A percentile compares a stretch with the other conserved stretches of the same genome.
Conservation (phyloP, 1,140 invertebrate species). For the Eupristina koningsbergeri region DNA sequence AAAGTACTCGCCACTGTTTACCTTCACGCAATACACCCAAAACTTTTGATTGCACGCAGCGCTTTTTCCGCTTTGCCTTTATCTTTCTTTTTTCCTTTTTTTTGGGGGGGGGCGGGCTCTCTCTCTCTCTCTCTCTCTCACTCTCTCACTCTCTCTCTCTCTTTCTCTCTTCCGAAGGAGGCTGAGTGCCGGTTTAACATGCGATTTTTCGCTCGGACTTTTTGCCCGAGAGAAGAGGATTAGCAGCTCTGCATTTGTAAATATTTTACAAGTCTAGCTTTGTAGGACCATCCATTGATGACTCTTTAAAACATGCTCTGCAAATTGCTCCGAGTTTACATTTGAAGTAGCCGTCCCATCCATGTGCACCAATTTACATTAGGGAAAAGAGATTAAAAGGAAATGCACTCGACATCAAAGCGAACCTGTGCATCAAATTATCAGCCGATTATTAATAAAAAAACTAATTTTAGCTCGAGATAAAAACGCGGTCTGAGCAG, state of each 20-base stretch:
- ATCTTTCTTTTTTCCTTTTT: background rate
- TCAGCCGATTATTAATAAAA: too few relatives aligned
- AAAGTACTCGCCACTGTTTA: conserved; percentile 36
- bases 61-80: conserved; percentile 3
- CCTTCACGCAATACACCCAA: conserved; percentile 24
- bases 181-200: conserved; percentile 12
- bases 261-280: conserved; percentile 16
- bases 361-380: background rate
- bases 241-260: conserved; percentile 21
- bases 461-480: too few relatives aligned
- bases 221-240: conserved; percentile 24
- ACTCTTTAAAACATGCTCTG: background rate
- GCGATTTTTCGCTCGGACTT: conserved; percentile 33
- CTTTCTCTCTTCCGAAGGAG: too few relatives aligned
- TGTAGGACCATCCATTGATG: background rate
- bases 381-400: too few relatives aligned
- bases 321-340: background rate
- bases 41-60: conserved; percentile 38
- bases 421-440: too few relatives aligned
- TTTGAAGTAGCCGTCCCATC: background rate
- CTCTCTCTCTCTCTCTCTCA: too few relatives aligned
- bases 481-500: background rate
- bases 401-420: too few relatives aligned
- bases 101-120: too few relatives aligned
- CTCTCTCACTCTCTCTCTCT: too few relatives aligned